These are phyloP conservation scores for Eulemur albifrons DNA, from an alignment of 2,797 vertebrate species.

Conservation along the genomic window DNA sequence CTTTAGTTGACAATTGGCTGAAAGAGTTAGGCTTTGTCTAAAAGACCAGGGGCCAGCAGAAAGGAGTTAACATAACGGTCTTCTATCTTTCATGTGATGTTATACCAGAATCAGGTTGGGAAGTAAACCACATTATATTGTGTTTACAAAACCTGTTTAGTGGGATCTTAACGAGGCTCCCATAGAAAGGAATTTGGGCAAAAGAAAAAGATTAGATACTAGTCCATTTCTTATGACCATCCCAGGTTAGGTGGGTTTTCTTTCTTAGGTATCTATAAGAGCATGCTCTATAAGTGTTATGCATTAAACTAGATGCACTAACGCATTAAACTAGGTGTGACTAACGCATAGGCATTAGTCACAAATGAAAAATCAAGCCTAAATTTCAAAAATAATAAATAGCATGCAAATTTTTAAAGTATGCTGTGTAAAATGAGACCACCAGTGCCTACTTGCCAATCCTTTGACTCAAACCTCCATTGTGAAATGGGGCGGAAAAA, in stretches of 20 bases:
- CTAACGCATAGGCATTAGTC: neutral
- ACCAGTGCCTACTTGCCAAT: neutral
- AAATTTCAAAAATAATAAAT: neutral
- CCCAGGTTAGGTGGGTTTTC: neutral
- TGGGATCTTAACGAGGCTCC: too few species aligned
- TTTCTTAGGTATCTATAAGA: neutral
- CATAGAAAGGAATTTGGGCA: too few species aligned
- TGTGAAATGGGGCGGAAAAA: neutral
- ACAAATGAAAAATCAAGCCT: neutral
- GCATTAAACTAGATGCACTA: neutral
- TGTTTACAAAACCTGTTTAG: too few species aligned
- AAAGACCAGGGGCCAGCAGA: too few species aligned
- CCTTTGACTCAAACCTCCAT: neutral
- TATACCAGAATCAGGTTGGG: too few species aligned
- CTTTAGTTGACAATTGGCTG: too few species aligned
- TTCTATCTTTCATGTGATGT: too few species aligned
- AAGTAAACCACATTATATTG: too few species aligned
- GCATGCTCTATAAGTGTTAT: neutral
- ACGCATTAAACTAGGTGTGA: neutral
- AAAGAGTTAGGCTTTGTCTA: too few species aligned
- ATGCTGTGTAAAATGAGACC: neutral
- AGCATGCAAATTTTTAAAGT: neutral
- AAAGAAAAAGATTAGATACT: too few species aligned
- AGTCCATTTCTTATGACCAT: neutral
- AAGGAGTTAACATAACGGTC: too few species aligned